These are phyloP conservation scores for Salvelinus alpinus DNA, from an alignment of 2,113 vertebrate genomes.

Conservation along the genomic window DNA sequence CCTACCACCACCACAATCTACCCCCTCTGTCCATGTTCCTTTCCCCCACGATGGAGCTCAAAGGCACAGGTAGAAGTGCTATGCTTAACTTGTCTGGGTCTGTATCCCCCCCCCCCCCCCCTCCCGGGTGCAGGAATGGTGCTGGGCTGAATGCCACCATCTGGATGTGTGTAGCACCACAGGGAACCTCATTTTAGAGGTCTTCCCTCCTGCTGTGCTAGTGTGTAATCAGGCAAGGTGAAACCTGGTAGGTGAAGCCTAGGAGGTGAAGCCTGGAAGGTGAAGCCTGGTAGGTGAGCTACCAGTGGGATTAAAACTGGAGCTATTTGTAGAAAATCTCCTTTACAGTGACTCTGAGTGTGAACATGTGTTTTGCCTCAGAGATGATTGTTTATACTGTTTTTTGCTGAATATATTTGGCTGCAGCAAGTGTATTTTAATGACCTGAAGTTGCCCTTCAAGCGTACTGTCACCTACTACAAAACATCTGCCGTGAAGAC, in stretches of 20 bases:
- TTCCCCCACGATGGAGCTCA: too few relatives aligned
- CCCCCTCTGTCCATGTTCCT: too few relatives aligned
- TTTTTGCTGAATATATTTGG: not conserved
- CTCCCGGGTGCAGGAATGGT: not conserved
- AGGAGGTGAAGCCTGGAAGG: too few relatives aligned
- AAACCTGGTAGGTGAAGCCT: too few relatives aligned
- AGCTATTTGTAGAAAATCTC: not conserved
- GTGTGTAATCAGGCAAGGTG: not conserved
- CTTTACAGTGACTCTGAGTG: not conserved
- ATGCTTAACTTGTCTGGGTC: too few relatives aligned
- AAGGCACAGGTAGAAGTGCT: not conserved
- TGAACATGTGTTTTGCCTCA: not conserved
- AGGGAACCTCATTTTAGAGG: not conserved
- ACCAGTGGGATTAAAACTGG: too few relatives aligned
- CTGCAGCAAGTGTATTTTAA: not conserved
- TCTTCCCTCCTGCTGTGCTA: not conserved
- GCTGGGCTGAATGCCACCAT: constrained; percentile 2
- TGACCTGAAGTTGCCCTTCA: not conserved
- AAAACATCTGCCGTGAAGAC: not conserved
- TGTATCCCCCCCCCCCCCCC: too few relatives aligned
- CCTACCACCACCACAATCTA: too few relatives aligned
- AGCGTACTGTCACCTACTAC: not conserved
- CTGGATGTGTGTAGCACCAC: constrained; percentile 1
- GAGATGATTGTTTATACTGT: not conserved
- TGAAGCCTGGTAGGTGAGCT: too few relatives aligned